Conservation (phyloP, 2,113 vertebrate species). For the Actenoides hombroni region DNA sequence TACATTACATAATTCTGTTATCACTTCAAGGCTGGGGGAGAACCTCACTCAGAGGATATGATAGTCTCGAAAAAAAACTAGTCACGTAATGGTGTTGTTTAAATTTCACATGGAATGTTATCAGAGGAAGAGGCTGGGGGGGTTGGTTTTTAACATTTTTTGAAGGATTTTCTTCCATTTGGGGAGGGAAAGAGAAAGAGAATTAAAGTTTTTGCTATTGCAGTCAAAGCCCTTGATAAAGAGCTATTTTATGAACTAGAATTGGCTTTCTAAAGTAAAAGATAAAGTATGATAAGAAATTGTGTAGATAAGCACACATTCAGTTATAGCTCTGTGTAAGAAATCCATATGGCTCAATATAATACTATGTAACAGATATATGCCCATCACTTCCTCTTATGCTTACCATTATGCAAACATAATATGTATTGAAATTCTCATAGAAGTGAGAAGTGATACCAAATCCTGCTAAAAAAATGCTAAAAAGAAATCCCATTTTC, state of each 20-base stretch:
- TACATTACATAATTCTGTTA: background rate
- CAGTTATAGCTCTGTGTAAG: background rate
- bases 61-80: background rate
- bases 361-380: background rate
- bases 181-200: background rate
- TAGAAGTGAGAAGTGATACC: background rate
- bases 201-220: background rate
- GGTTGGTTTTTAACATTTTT: background rate
- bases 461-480: background rate
- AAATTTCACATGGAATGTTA: background rate
- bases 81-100: background rate
- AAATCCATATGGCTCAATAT: background rate
- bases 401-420: background rate
- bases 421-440: background rate
- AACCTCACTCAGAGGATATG: background rate
- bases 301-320: background rate
- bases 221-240: background rate
- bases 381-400: background rate
- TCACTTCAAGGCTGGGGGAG: background rate
- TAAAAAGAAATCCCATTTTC: constrained; percentile 4
- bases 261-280: background rate
- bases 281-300: background rate
- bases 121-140: background rate
- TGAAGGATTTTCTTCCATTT: background rate
- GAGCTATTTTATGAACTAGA: background rate